Evolutionary conservation across 2,888 invertebrate species (phyloP), one percentile per base, ranked within the genome.

Genomic region (Apodemia hepburni): DNA sequence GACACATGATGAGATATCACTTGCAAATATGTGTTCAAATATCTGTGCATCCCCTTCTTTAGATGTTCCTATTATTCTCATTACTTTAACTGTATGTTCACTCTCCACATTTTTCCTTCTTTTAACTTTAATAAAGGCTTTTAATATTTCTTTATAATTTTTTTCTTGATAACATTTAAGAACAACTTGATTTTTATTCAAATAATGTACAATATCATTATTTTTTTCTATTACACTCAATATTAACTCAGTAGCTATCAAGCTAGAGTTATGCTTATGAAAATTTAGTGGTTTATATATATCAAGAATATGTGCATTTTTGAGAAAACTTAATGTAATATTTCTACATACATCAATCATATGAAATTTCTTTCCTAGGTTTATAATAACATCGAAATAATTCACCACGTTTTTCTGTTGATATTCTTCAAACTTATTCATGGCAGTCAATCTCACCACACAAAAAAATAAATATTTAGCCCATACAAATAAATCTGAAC

Each of bases 131-230:
- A 84, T 81, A 47, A 93, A 80, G 0, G 87, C 82, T 71, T 82
- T 85, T 2, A 81, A 75, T 7, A 94, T 76, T 70, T 91, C 84
- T 64, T 74, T 74, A 58, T 92, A 84, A 66, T 94, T 90, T 75
- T 93, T 94, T 64, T 90, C 84, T 72, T 90, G 91, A 70, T 92
- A 94, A 2, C 92, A 85, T 61, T 82, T 82, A 18, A 94, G 75
- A 65, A 92, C 73, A 59, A 73, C 81, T 65, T 81, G 75, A 68
- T 80, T 85, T 15, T 70, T 75, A 66, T 83, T 76, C 61, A 87
- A 77, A 73, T 81, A 78, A n/a, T 72, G 75, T 5, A 88, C 68
- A 1, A 84, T 77, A 62, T 86, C 84, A 65, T 68, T 71, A 65
- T 87, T 74, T 42, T 79, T 67, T 29, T 65, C 72, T 27, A 89